Evolutionary conservation across 2,888 invertebrate genomes (phyloP), one percentile per base, ranked within the genome.

Genomic region (Ephialtes manifestator): DNA sequence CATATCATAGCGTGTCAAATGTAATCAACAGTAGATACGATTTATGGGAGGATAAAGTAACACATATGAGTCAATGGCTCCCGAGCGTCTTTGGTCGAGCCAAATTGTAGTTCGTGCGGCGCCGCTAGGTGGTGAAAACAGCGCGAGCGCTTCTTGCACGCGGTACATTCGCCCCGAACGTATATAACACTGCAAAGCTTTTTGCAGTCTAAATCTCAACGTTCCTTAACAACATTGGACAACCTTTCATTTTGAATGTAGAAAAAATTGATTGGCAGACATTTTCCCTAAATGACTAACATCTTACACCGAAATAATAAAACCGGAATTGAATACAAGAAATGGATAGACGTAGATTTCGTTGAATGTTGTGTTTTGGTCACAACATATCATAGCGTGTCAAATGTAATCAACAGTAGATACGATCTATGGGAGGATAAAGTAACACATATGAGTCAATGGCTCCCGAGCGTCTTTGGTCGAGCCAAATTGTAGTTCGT

Each of bases 61-160:
- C n/a, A n/a, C 1, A 24, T 24, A 24, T 24, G 24, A 24, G 24
- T 24, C 24, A 24, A 24, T 24, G 24, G 24, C 24, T 1, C 24
- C 15, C 28, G 15, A n/a, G 58, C 58, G 24, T 24, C 24, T 24
- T 58, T 1, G 28, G 24, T n/a, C 28, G 3, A 31, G 24, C 28
- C 2, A 53, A 53, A 53, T 53, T 53, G 53, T 53, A 53, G 53
- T 20, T 53, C 58, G 58, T 58, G 58, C 13, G 28, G 58, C 31
- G 5, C 58, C 58, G 58, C 58, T 28, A 58, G 58, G 31, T 58
- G 58, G 28, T 24, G 58, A 28, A n/a, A n/a, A 28, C 5, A 11
- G 53, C 53, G 8, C 20, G 2, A 8, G 8, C 20, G 7, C 11
- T 53, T 53, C 10, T 53, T 20, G 53, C 53, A 13, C 10, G 53